A percentile compares a stretch with the other conserved stretches of the same genome.
Evolutionary conservation across 2,797 vertebrate species (phyloP).

Genomic region (Crypturellus tataupa): DNA sequence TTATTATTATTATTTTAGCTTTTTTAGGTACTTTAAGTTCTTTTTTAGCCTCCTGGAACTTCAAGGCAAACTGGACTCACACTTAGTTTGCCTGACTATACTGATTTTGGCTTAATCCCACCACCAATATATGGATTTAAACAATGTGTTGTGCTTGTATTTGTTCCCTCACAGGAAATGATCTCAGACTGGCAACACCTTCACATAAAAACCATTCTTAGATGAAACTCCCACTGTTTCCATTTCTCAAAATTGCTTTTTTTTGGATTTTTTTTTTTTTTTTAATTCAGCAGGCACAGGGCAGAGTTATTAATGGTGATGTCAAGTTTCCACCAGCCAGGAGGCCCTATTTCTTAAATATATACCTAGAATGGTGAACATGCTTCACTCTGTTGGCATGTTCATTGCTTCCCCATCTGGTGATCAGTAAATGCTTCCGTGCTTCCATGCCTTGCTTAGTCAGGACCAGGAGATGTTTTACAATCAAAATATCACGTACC

Average conservation of each 20-base stretch:
- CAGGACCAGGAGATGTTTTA: neutral
- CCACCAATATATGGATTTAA: neutral
- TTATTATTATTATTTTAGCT: too few relatives aligned
- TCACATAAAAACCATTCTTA: neutral
- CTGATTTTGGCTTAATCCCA: neutral
- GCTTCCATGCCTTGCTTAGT: neutral
- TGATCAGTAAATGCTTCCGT: neutral
- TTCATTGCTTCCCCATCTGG: neutral
- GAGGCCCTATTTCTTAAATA: neutral
- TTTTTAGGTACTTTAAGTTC: neutral
- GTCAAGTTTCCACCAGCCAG: neutral
- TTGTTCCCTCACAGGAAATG: neutral
- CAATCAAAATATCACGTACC: neutral
- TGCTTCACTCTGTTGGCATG: neutral
- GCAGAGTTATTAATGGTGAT: neutral
- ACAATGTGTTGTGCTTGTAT: neutral
- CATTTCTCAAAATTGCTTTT: neutral
- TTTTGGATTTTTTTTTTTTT: neutral
- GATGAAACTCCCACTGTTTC: neutral
- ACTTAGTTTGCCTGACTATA: neutral
- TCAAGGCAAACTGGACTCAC: neutral
- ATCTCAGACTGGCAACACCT: neutral
- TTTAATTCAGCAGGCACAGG: neutral
- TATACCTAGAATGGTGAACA: neutral
- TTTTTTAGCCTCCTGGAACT: neutral